phyloP scores from a whole-genome alignment of 2,888 invertebrate species.

The Lithophane leautieri region DNA sequence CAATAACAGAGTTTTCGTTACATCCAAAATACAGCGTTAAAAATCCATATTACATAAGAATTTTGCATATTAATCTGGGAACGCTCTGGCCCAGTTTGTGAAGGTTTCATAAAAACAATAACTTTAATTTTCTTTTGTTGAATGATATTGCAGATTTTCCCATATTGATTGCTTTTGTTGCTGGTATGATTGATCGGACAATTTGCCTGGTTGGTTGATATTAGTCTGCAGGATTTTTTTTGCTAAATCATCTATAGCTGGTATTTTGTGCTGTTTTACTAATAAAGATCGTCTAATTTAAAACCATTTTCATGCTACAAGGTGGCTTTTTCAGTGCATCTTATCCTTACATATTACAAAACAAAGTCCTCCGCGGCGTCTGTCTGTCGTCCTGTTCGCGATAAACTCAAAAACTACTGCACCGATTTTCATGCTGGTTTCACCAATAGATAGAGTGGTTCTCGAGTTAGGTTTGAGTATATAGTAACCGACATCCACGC shows the following conservation, averaged over 20 bases:
- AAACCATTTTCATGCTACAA: neutral
- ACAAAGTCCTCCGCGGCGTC: no score
- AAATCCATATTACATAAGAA: constrained; percentile 3
- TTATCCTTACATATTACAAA: no score
- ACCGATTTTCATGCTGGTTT: no score
- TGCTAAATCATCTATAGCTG: neutral
- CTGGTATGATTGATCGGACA: constrained; percentile 56
- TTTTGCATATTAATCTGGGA: constrained; percentile 43
- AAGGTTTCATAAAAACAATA: constrained; percentile 60
- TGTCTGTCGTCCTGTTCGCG: no score
- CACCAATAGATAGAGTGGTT: no score
- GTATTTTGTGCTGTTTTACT: neutral
- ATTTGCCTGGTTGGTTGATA: constrained; percentile 20
- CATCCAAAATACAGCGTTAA: neutral
- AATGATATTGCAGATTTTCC: constrained; percentile 54
- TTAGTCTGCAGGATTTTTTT: neutral
- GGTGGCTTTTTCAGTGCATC: neutral
- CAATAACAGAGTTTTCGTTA: neutral
- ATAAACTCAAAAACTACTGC: no score
- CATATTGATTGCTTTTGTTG: constrained; percentile 60
- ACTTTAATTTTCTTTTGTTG: constrained; percentile 56
- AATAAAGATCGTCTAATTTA: neutral
- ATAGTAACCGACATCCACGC: no score
- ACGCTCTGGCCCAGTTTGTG: constrained; percentile 44
- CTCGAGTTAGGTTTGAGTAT: no score